phyloP scores from a whole-genome alignment of 92 coral and sea anemone species.

The Desmophyllum pertusum region DNA sequence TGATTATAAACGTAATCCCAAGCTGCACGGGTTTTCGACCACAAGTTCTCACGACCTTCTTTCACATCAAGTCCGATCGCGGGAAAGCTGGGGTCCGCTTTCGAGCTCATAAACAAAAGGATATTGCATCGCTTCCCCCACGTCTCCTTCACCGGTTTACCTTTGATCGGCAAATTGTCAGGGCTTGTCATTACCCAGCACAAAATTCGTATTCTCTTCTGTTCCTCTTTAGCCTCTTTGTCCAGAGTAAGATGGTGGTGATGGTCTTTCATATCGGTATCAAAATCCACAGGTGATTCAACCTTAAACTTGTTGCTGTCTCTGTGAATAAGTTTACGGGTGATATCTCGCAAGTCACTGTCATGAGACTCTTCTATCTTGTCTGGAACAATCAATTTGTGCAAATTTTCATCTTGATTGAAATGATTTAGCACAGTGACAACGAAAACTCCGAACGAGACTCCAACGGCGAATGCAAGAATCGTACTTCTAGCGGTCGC shows the following conservation, averaged over 20 bases:
- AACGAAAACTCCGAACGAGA: conserved; percentile 72
- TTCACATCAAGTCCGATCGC: conserved; percentile 81
- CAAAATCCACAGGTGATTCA: conserved; percentile 73
- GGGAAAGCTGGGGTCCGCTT: conserved; percentile 75
- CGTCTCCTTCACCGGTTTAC: conserved; percentile 91
- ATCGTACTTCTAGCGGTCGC: conserved; percentile 54
- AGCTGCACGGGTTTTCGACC: conserved; percentile 95
- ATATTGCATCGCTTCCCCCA: conserved; percentile 96
- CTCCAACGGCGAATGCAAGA: conserved; percentile 70
- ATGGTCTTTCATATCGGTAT: conserved; percentile 77
- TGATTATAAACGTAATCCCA: conserved; percentile 87
- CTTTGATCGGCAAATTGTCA: conserved; percentile 64
- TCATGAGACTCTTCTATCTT: conserved; percentile 14
- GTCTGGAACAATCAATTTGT: conserved; percentile 1
- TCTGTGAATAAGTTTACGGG: conserved; percentile 13
- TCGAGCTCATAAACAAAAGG: conserved; percentile 91
- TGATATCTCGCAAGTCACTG: conserved; percentile 29
- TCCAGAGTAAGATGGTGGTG: conserved; percentile 71
- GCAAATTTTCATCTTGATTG: conserved; percentile 41
- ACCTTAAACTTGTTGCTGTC: conserved; percentile 46
- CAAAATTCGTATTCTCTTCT: conserved; percentile 59
- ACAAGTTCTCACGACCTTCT: conserved; percentile 86
- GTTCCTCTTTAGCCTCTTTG: conserved; percentile 53
- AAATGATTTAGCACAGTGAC: conserved; percentile 63
- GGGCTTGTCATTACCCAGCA: conserved; percentile 99